Percentiles rank a stretch among this genome's conserved stretches.
These are phyloP conservation scores for Dendrolimus kikuchii DNA, from an alignment of 1,140 invertebrate genomes.

Conservation along the genomic window DNA sequence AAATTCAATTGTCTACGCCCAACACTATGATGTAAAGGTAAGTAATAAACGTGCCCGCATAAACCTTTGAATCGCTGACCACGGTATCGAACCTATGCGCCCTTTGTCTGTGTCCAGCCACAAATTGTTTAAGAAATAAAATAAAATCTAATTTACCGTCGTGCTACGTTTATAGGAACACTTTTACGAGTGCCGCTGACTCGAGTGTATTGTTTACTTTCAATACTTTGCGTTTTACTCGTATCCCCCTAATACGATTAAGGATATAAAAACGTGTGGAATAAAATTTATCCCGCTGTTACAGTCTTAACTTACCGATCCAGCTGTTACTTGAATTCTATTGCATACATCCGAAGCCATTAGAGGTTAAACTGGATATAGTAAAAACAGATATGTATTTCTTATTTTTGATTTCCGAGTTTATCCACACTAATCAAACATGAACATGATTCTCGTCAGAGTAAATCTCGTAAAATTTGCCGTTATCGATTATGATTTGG, in stretches of 20 bases:
- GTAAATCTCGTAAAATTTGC: constrained; percentile 1
- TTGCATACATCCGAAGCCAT: background rate
- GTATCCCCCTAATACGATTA: constrained; percentile 20
- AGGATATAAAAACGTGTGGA: constrained; percentile 15
- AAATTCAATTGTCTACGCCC: constrained; percentile 9
- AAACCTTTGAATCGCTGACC: constrained; percentile 68
- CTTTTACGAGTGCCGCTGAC: constrained; percentile 49
- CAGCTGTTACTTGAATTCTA: constrained; percentile 1
- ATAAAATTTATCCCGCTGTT: constrained; percentile 18
- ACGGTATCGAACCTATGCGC: constrained; percentile 54
- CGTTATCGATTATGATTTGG: too few relatives aligned
- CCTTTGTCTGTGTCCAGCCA: constrained; percentile 59
- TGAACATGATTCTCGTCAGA: too few relatives aligned
- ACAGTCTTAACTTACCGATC: constrained; percentile 9
- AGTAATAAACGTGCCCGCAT: constrained; percentile 67
- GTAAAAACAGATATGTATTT: too few relatives aligned
- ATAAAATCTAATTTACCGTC: constrained; percentile 67
- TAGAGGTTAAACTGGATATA: background rate
- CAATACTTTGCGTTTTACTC: constrained; percentile 38
- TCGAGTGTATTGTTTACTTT: constrained; percentile 38
- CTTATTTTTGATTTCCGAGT: too few relatives aligned
- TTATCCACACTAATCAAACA: too few relatives aligned
- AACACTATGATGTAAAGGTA: constrained; percentile 38
- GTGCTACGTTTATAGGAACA: constrained; percentile 59
- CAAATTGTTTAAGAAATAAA: constrained; percentile 70